Base-by-base conservation (phyloP, 2,888 invertebrate genomes). In the Andrena bicolor region DNA sequence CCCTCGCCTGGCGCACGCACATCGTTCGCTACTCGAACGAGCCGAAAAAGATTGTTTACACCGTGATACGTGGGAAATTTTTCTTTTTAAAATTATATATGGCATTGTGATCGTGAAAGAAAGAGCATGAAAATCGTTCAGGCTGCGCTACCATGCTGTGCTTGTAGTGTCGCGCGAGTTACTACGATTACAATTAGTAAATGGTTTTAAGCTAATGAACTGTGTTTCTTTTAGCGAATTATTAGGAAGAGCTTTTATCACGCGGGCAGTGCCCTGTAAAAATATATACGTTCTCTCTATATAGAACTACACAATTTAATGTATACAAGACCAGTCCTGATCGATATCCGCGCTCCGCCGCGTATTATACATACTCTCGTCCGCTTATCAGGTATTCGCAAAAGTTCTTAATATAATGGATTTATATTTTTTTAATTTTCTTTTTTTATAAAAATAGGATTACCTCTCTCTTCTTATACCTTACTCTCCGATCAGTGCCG, bases 211-310 rank as follows among this genome's bases (percentile, higher is more conserved):
- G 90, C 90, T 91, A 90, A 89, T 90, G 87, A 92, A 91, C 88
- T 88, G 88, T 90, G 82, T 90, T 87, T 89, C 88, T 78, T 66
- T 72, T 79, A 92, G 90, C 90, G 89, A 91, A 91, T 91, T 86
- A 89, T 91, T 91, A 92, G 93, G 93, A 94, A 94, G 93, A 94
- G 90, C 93, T 91, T 91, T 91, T 92, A 93, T 93, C 93, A 93
- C 93, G 87, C 92, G 93, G 92, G 93, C 91, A 81, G 89, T 85
- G 91, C 93, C 93, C 92, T 94, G 93, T 93, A 93, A 93, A 94
- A 93, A 94, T 93, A 94, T 41, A 41, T 93, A 93, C 89, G 90
- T 90, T 91, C 90, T 91, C 89, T 90, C 90, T 92, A 90, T 89
- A 88, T 88, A 89, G 88, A 87, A 87, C 88, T 90, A 89, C 80